phyloP scores from a whole-genome alignment of 2,888 invertebrate genomes.

The Tuberolachnus salignus region DNA sequence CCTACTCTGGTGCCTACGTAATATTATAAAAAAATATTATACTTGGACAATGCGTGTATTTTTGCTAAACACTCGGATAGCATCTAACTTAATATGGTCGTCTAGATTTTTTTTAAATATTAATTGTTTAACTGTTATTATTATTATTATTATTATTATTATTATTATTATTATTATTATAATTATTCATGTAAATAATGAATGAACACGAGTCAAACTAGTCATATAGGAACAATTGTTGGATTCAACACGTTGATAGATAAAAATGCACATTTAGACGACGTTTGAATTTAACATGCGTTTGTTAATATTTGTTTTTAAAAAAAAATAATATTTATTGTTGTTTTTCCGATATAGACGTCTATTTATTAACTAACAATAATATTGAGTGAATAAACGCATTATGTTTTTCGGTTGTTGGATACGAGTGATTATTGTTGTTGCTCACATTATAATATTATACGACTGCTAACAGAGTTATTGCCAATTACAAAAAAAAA shows the following conservation, averaged over 20 bases:
- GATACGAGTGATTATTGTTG: slow-evolving; percentile 40
- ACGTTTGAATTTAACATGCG: slow-evolving; percentile 18
- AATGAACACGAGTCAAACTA: slow-evolving; percentile 52
- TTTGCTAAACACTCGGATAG: slow-evolving; percentile 17
- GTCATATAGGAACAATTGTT: slow-evolving; percentile 43
- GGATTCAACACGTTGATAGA: slow-evolving; percentile 17
- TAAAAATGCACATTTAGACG: background rate
- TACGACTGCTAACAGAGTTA: slow-evolving; percentile 24
- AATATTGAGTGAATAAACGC: slow-evolving; percentile 48
- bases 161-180: no score
- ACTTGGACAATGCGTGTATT: slow-evolving; percentile 15
- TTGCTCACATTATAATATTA: background rate
- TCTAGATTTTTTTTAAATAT: slow-evolving; percentile 31
- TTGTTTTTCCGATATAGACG: slow-evolving; percentile 30
- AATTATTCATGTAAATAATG: slow-evolving; percentile 48
- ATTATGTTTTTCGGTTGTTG: slow-evolving; percentile 29
- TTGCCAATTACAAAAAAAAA: background rate
- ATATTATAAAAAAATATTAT: no score
- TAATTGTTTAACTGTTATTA: no score
- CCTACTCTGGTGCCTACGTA: background rate
- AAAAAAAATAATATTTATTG: slow-evolving; percentile 34
- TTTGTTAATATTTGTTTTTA: slow-evolving; percentile 32
- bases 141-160: slow-evolving; percentile 34
- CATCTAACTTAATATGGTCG: slow-evolving; percentile 7
- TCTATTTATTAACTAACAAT: slow-evolving; percentile 40